Evolutionary conservation across 2,888 invertebrate species (phyloP).

Genomic region (Microchrysa polita): DNA sequence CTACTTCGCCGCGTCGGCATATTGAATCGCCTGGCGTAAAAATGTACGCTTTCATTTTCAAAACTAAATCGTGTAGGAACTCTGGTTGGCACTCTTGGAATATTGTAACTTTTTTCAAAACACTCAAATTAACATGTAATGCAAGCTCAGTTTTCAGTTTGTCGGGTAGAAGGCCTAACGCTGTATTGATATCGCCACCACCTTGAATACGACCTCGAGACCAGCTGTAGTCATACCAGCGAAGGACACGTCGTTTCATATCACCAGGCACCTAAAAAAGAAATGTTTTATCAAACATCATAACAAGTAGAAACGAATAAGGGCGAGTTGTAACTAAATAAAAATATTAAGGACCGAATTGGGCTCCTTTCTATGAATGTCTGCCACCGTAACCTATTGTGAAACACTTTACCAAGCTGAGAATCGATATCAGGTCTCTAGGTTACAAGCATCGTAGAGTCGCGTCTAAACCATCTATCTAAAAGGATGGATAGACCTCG

Average conservation of each 20-base stretch:
- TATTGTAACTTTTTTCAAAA: conserved; percentile 95
- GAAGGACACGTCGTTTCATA: conserved; percentile 93
- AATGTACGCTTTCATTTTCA: conserved; percentile 98
- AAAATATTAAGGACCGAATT: no score
- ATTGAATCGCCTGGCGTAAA: conserved; percentile 98
- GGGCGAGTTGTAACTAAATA: no score
- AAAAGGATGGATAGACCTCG: no score
- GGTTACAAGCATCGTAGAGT: no score
- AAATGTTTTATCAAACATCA: not conserved
- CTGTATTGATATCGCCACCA: conserved; percentile 95
- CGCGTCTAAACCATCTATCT: no score
- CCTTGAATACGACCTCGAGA: conserved; percentile 95
- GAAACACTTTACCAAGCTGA: no score
- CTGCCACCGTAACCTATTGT: no score
- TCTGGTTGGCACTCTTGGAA: conserved; percentile 98
- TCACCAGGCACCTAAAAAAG: conserved; percentile 81
- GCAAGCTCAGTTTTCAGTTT: conserved; percentile 97
- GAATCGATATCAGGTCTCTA: no score
- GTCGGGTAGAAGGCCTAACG: conserved; percentile 90
- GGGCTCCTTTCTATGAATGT: no score
- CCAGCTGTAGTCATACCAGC: conserved; percentile 99
- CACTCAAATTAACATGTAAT: conserved; percentile 93
- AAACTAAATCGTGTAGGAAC: conserved; percentile 93
- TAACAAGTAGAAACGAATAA: not conserved
- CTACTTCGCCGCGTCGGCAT: conserved; percentile 93